A percentile compares a stretch with the other conserved stretches of the same genome.
Evolutionary conservation across 2,797 vertebrate species (phyloP).

Genomic region (Notamacropus eugenii): DNA sequence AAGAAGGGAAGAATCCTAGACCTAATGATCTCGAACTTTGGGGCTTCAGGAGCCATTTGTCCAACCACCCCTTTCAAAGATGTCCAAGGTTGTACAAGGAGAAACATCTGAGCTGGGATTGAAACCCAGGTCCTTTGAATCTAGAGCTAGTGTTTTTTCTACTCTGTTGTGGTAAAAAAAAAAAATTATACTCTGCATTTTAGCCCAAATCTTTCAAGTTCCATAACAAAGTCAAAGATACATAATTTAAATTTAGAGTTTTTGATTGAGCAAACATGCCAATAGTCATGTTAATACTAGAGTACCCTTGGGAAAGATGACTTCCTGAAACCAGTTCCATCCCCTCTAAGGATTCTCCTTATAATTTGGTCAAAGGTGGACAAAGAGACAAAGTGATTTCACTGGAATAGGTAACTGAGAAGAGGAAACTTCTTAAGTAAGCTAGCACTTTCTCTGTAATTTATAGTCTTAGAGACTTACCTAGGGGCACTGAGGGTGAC

Average conservation of each 20-base stretch:
- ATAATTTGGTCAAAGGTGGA: not conserved
- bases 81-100: not conserved
- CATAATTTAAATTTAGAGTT: not conserved
- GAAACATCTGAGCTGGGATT: not conserved
- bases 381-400: not conserved
- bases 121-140: not conserved
- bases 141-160: not conserved
- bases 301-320: not conserved
- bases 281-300: not conserved
- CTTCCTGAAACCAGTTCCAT: not conserved
- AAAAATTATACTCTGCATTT: not conserved
- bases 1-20: not conserved
- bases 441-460: not conserved
- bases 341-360: not conserved
- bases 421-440: not conserved
- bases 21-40: not conserved
- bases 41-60: not conserved
- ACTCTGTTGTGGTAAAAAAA: not conserved
- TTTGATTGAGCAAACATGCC: not conserved
- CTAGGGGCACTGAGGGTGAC: not conserved
- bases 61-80: not conserved
- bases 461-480: not conserved
- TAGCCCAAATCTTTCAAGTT: not conserved
- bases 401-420: not conserved
- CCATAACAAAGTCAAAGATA: not conserved